These are phyloP conservation scores for Cnemophilus loriae DNA, from an alignment of 2,113 vertebrate species.

Conservation along the genomic window DNA sequence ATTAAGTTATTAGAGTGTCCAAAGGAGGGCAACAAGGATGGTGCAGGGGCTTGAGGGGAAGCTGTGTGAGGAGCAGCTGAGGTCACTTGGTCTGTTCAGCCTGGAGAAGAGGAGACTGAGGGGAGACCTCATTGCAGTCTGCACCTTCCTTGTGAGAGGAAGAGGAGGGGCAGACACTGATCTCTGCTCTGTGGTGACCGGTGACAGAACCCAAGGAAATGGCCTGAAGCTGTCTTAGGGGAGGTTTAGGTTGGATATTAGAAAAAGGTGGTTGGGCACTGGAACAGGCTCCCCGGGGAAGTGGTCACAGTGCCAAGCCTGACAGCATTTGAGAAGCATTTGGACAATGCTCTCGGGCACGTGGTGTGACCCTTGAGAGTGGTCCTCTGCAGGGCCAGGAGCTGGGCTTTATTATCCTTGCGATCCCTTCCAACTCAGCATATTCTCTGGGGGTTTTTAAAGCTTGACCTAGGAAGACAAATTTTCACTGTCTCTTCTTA, in stretches of 20 bases:
- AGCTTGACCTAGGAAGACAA: not conserved
- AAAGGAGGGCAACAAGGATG: accelerated
- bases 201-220: not conserved
- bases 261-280: not conserved
- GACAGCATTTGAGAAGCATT: not conserved
- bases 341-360: no score
- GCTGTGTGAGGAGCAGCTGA: accelerated
- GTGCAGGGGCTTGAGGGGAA: not conserved
- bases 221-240: not conserved
- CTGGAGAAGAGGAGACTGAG: not conserved
- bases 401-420: not conserved
- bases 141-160: accelerated
- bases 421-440: not conserved
- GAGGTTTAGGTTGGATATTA: not conserved
- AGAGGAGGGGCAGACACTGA: not conserved
- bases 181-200: not conserved
- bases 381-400: not conserved
- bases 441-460: not conserved
- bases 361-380: not conserved
- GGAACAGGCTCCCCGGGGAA: not conserved
- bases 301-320: not conserved
- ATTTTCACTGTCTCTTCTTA: not conserved
- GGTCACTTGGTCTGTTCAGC: not conserved
- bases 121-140: not conserved
- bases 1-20: not conserved